Conservation (phyloP, 1,140 invertebrate genomes). For the Ostrea denselamellosa region DNA sequence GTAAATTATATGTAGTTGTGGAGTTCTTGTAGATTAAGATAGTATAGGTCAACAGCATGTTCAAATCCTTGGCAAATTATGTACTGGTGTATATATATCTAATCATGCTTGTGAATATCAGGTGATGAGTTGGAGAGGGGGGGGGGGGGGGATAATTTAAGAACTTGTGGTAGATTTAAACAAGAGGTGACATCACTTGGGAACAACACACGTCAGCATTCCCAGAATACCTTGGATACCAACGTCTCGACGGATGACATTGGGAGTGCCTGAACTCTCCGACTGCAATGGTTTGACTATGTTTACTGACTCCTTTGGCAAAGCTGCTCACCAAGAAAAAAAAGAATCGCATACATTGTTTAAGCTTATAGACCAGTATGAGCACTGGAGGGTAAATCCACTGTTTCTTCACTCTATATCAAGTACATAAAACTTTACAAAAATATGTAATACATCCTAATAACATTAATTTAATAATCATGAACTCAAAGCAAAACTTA, state of each 20-base stretch:
- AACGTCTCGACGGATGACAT: constrained; percentile 47
- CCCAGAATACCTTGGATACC: constrained; percentile 54
- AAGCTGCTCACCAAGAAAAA: constrained; percentile 18
- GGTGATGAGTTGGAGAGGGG: too few species aligned
- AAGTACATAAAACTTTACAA: neutral
- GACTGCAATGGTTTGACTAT: constrained; percentile 54
- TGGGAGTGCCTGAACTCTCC: constrained; percentile 27
- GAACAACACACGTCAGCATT: constrained; percentile 41
- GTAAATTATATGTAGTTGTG: too few species aligned
- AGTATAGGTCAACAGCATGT: neutral
- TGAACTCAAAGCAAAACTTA: neutral
- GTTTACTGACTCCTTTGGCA: constrained; percentile 53
- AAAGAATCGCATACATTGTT: neutral
- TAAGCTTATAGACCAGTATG: neutral
- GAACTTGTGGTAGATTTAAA: neutral
- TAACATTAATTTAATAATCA: neutral
- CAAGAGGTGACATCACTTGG: constrained; percentile 13
- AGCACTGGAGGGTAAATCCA: neutral
- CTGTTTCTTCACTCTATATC: neutral
- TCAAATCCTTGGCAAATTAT: too few species aligned
- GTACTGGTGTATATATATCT: too few species aligned
- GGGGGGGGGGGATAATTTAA: neutral
- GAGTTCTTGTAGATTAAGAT: neutral
- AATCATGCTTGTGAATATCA: too few species aligned
- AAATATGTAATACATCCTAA: neutral